A percentile compares a stretch with the other conserved stretches of the same genome.
phyloP scores from a whole-genome alignment of 2,888 invertebrate genomes.

The Aleiodes leptofemur region DNA sequence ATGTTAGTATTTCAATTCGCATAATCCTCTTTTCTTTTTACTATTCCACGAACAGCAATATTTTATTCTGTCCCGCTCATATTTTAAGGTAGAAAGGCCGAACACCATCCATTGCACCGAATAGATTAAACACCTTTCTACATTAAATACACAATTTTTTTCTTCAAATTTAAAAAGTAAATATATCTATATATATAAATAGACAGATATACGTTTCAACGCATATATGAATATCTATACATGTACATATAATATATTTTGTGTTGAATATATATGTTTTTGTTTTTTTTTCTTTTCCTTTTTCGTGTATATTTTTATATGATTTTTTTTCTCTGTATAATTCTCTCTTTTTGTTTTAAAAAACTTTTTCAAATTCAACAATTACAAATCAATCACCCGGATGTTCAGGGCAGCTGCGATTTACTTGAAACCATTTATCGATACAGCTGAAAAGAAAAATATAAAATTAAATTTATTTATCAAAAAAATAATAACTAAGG shows the following conservation, averaged over 20 bases:
- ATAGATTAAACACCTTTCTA: background rate
- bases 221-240: background rate
- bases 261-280: conserved; percentile 3
- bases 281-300: too few relatives aligned
- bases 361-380: conserved; percentile 58
- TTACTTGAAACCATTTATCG: conserved; percentile 99
- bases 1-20: conserved; percentile 53
- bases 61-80: conserved; percentile 62
- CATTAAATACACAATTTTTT: conserved; percentile 20
- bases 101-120: conserved; percentile 38
- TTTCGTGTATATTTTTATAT: conserved; percentile 18
- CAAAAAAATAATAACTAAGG: background rate
- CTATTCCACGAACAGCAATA: conserved; percentile 61
- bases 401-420: conserved; percentile 99
- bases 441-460: conserved; percentile 89
- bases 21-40: conserved; percentile 39
- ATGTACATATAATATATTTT: background rate
- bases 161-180: background rate
- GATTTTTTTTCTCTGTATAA: conserved; percentile 5
- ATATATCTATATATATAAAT: conserved; percentile 8
- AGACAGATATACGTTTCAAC: background rate
- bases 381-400: conserved; percentile 87
- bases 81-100: conserved; percentile 28
- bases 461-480: background rate
- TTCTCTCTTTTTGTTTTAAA: conserved; percentile 42